These are phyloP conservation scores for Caretta caretta DNA, from an alignment of 2,113 vertebrate genomes.

Conservation along the genomic window DNA sequence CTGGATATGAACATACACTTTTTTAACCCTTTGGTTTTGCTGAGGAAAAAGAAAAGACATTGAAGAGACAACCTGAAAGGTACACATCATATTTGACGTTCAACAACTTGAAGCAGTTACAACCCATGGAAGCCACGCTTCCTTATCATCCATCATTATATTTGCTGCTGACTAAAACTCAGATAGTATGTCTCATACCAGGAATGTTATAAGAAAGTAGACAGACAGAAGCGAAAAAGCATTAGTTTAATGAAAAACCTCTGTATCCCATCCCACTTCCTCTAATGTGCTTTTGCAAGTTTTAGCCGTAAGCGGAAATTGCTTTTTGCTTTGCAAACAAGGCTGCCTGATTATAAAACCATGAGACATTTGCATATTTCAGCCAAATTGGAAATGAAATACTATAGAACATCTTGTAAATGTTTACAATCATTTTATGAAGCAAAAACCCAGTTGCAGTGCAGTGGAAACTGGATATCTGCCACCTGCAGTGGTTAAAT, in stretches of 20 bases:
- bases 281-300: background rate
- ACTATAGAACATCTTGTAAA: background rate
- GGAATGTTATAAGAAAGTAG: background rate
- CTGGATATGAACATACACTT: background rate
- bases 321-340: background rate
- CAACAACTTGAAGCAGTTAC: background rate
- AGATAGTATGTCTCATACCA: background rate
- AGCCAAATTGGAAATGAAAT: background rate
- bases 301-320: background rate
- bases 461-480: background rate
- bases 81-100: accelerated
- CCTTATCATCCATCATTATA: background rate
- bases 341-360: background rate
- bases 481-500: background rate
- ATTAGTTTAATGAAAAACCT: background rate
- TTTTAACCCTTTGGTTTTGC: background rate
- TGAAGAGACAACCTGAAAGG: conserved; percentile 1
- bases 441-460: background rate
- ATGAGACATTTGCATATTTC: background rate
- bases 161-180: background rate
- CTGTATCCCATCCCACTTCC: background rate
- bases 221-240: background rate
- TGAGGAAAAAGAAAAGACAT: background rate
- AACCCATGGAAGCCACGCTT: background rate
- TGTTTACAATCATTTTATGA: background rate